phyloP scores from a whole-genome alignment of 1,140 invertebrate species.

The Bombus confusus region DNA sequence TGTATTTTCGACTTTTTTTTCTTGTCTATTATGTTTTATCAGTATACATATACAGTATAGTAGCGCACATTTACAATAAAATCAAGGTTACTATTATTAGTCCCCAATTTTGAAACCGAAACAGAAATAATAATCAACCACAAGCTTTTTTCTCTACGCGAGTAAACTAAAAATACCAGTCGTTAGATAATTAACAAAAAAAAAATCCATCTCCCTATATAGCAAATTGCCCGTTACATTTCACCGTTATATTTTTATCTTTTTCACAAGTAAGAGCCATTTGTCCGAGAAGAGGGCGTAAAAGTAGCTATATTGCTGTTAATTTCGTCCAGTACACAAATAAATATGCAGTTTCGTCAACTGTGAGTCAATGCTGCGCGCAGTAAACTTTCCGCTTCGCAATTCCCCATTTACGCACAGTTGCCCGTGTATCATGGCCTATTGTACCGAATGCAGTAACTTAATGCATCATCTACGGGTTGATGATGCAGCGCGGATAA shows the following conservation, averaged over 20 bases:
- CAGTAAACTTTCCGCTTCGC: slow-evolving; percentile 20
- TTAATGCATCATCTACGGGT: slow-evolving; percentile 52
- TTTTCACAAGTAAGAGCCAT: too few relatives aligned
- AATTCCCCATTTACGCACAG: slow-evolving; percentile 39
- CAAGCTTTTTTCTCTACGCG: not conserved
- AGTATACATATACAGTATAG: not conserved
- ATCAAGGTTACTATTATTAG: not conserved
- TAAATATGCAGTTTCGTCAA: slow-evolving; percentile 18
- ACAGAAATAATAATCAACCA: too few relatives aligned
- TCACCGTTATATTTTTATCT: not conserved
- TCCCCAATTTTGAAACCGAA: too few relatives aligned
- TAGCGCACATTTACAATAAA: not conserved
- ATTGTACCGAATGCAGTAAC: slow-evolving; percentile 47
- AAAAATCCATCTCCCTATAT: too few relatives aligned
- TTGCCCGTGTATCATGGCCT: slow-evolving; percentile 37
- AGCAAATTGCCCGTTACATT: too few relatives aligned
- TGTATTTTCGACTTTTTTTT: not conserved
- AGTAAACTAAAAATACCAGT: not conserved
- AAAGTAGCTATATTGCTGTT: not conserved
- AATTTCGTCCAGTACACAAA: slow-evolving; percentile 3
- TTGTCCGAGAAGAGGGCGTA: not conserved
- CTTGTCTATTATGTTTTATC: not conserved
- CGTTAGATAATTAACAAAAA: not conserved
- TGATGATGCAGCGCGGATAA: slow-evolving; percentile 47
- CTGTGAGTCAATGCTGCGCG: not conserved